A percentile compares a stretch with the other conserved stretches of the same genome.
Evolutionary conservation across 2,797 vertebrate genomes (phyloP).

Genomic region (Enteromius paludinosus): DNA sequence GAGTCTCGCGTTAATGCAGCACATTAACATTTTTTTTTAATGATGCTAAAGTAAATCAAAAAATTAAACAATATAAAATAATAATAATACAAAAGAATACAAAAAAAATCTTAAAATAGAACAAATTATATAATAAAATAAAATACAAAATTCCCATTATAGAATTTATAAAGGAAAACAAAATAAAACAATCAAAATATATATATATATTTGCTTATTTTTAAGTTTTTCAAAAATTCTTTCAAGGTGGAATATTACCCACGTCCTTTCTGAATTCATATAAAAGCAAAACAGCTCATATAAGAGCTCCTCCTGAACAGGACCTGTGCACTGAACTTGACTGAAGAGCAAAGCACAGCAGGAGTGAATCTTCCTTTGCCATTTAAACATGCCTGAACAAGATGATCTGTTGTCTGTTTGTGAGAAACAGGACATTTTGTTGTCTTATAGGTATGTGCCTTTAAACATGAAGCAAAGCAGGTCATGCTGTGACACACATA

Average conservation of each 20-base stretch:
- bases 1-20: too few species aligned
- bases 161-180: too few species aligned
- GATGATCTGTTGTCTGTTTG: constrained; percentile 35
- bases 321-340: constrained; percentile 4
- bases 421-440: constrained; percentile 30
- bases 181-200: background rate
- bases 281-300: background rate
- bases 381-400: constrained; percentile 43
- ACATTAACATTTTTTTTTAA: too few species aligned
- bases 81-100: too few species aligned
- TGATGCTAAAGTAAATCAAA: too few species aligned
- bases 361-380: background rate
- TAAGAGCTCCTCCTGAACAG: background rate
- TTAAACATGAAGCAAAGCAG: constrained; percentile 31
- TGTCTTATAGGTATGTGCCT: constrained; percentile 6
- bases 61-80: too few species aligned
- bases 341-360: constrained; percentile 12
- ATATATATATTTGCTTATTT: background rate
- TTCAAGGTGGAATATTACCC: background rate
- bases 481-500: constrained; percentile 16
- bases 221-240: background rate
- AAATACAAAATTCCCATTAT: too few species aligned
- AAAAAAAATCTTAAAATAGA: too few species aligned
- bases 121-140: too few species aligned
- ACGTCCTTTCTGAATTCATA: background rate